Evolutionary conservation across 2,113 vertebrate species (phyloP), one percentile per base, ranked within the genome.

Genomic region (Isurus oxyrinchus): DNA sequence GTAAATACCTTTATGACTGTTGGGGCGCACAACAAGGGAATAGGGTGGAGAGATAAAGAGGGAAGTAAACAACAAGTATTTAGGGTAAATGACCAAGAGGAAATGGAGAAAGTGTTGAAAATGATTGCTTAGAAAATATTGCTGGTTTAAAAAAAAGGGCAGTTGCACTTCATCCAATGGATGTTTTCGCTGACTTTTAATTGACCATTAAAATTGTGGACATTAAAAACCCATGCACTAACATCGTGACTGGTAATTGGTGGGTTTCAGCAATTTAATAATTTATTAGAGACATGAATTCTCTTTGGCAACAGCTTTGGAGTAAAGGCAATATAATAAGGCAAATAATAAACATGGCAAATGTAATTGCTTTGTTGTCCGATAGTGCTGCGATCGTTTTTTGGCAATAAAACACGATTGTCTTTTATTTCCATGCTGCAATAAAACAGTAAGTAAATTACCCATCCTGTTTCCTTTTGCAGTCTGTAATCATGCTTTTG

Each of bases 401-500:
- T 72, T 13, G 23, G 69, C 27, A 72, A 95, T 95, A 55, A 76
- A 76, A 72, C 66, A 27, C 27, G 88, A 91, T 59, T 90, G 49
- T 95, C n/a, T 95, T 69, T 95, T 95, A 72, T 55, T 76, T 55
- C 10, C 23, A 21, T 13, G 11, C 23, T 67, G 93, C 25, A 59
- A 91, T 91, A 91, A 91, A 91, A 91, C 31, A 53, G 27, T 91
- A 91, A 91, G 55, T 91, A 91, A 59, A 91, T 91, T 91, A 95
- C 63, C n/a, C 23, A 27, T 13, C 63, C 27, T 31, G 25, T 72
- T 69, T 49, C 81, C 67, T 95, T 49, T 31, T 23, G 63, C 19
- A 40, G 59, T 59, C n/a, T 14, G 40, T 67, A 25, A 95, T 95
- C 93, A 95, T 10, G 8, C 11, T 49, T 95, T 93, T 40, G 31